phyloP scores from a whole-genome alignment of 2,888 invertebrate genomes.

The Parnassius apollo region DNA sequence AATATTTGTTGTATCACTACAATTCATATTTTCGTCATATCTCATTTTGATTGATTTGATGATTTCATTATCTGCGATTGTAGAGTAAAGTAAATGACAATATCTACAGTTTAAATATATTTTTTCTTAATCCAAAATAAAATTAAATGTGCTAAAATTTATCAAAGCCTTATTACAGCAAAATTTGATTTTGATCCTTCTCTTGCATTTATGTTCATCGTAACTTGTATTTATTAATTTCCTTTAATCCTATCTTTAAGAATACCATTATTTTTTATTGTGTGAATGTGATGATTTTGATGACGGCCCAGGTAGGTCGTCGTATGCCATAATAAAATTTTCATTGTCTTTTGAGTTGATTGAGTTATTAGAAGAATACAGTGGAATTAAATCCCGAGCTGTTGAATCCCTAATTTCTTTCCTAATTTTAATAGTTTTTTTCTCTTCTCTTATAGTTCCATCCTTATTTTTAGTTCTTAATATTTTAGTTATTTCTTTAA shows the following conservation, averaged over 20 bases:
- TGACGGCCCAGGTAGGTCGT: conserved; percentile 32
- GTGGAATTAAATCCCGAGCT: conserved; percentile 19
- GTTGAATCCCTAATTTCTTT: conserved; percentile 38
- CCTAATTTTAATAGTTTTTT: conserved; percentile 41
- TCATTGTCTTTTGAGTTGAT: neutral
- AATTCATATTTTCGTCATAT: no score
- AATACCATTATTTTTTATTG: conserved; percentile 15
- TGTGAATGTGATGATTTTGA: conserved; percentile 30
- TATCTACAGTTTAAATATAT: conserved; percentile 12
- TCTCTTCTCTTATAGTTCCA: conserved; percentile 44
- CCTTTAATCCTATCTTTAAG: conserved; percentile 6
- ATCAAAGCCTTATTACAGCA: conserved; percentile 2
- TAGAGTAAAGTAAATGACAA: neutral
- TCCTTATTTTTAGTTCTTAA: conserved; percentile 43
- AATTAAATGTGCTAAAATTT: neutral
- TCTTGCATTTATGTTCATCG: neutral
- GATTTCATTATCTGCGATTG: no score
- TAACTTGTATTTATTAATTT: neutral
- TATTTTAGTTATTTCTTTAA: conserved; percentile 45
- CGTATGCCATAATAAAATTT: conserved; percentile 27
- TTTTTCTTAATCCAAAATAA: neutral
- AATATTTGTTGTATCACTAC: no score
- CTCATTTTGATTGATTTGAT: no score
- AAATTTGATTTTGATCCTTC: neutral
- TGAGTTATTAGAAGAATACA: conserved; percentile 19